Conservation (phyloP, 2,113 vertebrate genomes). For the Cacatua alba region DNA sequence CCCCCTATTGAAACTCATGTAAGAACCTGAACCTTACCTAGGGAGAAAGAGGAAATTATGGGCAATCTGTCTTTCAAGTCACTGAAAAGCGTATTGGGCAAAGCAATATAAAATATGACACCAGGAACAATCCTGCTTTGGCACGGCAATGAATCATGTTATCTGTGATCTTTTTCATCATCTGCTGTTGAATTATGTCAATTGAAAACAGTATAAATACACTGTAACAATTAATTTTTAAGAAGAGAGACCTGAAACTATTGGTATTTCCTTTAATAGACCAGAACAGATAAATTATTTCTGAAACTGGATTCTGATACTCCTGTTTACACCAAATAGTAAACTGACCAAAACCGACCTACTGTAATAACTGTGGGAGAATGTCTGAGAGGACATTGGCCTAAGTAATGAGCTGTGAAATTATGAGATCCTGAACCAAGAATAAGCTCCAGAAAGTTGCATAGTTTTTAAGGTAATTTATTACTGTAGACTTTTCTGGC, state of each 20-base stretch:
- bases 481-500: not conserved
- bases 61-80: not conserved
- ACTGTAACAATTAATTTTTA: not conserved
- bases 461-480: not conserved
- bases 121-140: not conserved
- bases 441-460: not conserved
- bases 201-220: not conserved
- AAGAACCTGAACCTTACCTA: not conserved
- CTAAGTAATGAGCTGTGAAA: not conserved
- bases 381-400: not conserved
- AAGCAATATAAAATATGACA: not conserved
- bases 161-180: not conserved
- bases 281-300: not conserved
- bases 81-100: not conserved
- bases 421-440: not conserved
- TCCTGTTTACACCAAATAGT: not conserved
- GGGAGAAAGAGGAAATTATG: not conserved
- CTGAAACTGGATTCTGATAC: not conserved
- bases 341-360: not conserved
- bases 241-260: not conserved
- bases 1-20: not conserved
- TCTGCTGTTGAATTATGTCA: not conserved
- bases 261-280: not conserved
- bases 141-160: not conserved
- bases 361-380: not conserved